Percentiles rank a stretch among this genome's conserved stretches.
Evolutionary conservation across 2,888 invertebrate species (phyloP).

Genomic region (Lasius platythorax): DNA sequence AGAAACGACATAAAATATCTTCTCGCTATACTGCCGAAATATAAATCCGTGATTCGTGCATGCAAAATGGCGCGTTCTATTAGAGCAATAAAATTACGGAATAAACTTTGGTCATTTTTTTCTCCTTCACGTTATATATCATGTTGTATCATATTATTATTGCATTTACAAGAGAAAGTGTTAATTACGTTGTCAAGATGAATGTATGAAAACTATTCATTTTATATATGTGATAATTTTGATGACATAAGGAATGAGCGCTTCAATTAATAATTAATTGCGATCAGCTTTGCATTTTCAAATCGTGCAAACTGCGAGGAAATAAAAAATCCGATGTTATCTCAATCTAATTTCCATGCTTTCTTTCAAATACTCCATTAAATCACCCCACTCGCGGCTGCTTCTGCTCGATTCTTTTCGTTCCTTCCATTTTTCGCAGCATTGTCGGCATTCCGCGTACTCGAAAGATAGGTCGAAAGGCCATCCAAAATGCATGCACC

Average conservation of each 20-base stretch:
- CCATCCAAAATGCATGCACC: conserved; percentile 76
- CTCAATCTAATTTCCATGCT: not conserved
- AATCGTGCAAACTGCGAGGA: not conserved
- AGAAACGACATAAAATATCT: conserved; percentile 44
- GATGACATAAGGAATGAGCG: not conserved
- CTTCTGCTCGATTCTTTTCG: not conserved
- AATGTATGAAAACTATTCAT: not conserved
- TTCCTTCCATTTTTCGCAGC: conserved; percentile 12
- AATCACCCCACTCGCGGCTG: not conserved
- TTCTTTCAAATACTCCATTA: conserved; percentile 12
- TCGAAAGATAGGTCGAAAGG: conserved; percentile 16
- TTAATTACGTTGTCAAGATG: not conserved
- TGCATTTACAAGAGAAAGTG: not conserved
- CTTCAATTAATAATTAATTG: not conserved
- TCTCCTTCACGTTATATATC: not conserved
- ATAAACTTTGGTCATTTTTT: conserved; percentile 9
- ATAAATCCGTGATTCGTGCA: not conserved
- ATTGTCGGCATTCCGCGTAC: conserved; percentile 38
- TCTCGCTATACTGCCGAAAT: conserved; percentile 7
- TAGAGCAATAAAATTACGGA: conserved; percentile 2
- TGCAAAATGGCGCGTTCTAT: conserved; percentile 8
- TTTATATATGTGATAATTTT: not conserved
- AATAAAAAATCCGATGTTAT: not conserved
- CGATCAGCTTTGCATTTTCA: not conserved
- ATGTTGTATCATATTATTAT: not conserved